phyloP scores from a whole-genome alignment of 2,888 invertebrate species.

The Cryptophagus acutangulus region DNA sequence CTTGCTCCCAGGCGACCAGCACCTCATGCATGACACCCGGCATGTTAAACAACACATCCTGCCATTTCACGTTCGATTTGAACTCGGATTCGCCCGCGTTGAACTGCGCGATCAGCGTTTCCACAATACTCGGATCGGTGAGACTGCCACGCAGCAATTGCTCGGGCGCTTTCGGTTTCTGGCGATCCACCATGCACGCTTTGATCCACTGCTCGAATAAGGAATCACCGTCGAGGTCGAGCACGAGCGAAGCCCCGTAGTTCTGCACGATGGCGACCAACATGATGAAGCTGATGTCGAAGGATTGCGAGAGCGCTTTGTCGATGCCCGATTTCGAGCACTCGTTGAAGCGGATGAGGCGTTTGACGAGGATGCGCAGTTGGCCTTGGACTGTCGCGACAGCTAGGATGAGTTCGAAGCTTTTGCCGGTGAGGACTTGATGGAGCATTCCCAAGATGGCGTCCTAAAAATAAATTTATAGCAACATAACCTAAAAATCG shows the following conservation, averaged over 20 bases:
- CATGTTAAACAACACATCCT: constrained; percentile 82
- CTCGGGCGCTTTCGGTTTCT: constrained; percentile 82
- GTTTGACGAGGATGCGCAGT: constrained; percentile 78
- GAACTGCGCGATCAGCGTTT: constrained; percentile 75
- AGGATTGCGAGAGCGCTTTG: constrained; percentile 74
- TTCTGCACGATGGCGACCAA: constrained; percentile 88
- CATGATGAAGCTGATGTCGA: constrained; percentile 93
- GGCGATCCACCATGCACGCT: constrained; percentile 83
- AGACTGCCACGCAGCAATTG: constrained; percentile 71
- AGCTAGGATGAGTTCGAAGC: constrained; percentile 84
- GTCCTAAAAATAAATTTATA: no score
- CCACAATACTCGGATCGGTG: constrained; percentile 75
- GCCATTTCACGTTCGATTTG: constrained; percentile 71
- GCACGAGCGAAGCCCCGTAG: constrained; percentile 80
- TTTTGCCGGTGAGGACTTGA: constrained; percentile 85
- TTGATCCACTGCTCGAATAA: constrained; percentile 92
- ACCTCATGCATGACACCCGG: constrained; percentile 76
- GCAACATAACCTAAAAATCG: no score
- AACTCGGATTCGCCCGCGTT: constrained; percentile 77
- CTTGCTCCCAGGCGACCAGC: constrained; percentile 85
- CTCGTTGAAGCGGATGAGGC: constrained; percentile 89
- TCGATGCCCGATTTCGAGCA: constrained; percentile 63
- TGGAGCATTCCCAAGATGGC: constrained; percentile 78
- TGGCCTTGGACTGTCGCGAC: constrained; percentile 92
- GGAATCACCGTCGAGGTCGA: constrained; percentile 72